phyloP scores from a whole-genome alignment of 1,140 invertebrate genomes.

The Centruroides vittatus region DNA sequence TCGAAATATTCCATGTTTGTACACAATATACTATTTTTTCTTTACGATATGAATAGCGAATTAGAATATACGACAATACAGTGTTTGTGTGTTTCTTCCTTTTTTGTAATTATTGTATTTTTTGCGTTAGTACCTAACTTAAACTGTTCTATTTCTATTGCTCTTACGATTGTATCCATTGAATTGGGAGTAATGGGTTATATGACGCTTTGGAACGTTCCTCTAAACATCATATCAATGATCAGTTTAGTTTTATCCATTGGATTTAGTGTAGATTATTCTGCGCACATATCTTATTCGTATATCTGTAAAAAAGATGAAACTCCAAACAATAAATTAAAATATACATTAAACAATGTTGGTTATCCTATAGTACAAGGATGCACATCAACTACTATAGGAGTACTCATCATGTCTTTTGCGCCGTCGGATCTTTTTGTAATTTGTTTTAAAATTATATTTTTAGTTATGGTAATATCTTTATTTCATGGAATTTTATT shows the following conservation, averaged over 20 bases:
- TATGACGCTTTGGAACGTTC: conserved; percentile 88
- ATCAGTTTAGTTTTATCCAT: conserved; percentile 98
- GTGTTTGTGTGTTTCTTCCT: conserved; percentile 74
- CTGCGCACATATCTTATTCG: conserved; percentile 90
- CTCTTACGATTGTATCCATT: conserved; percentile 86
- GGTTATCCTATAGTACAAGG: conserved; percentile 89
- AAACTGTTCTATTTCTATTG: conserved; percentile 83
- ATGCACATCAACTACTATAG: conserved; percentile 78
- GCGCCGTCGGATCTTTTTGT: conserved; percentile 91
- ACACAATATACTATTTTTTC: conserved; percentile 86
- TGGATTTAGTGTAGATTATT: conserved; percentile 93
- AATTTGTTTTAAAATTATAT: conserved; percentile 96
- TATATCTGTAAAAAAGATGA: conserved; percentile 64
- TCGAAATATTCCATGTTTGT: conserved; percentile 73
- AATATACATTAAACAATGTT: conserved; percentile 69
- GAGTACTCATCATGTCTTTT: conserved; percentile 66
- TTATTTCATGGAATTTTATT: conserved; percentile 82
- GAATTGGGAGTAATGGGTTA: conserved; percentile 90
- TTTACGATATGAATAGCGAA: conserved; percentile 86
- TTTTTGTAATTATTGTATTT: conserved; percentile 88
- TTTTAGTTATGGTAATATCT: conserved; percentile 85
- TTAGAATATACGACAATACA: conserved; percentile 83
- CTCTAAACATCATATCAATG: conserved; percentile 93
- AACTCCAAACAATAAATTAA: conserved; percentile 47
- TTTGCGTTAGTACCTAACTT: conserved; percentile 91